Evolutionary conservation across 2,888 invertebrate genomes (phyloP), one percentile per base, ranked within the genome.

Genomic region (Lasiommata megera): DNA sequence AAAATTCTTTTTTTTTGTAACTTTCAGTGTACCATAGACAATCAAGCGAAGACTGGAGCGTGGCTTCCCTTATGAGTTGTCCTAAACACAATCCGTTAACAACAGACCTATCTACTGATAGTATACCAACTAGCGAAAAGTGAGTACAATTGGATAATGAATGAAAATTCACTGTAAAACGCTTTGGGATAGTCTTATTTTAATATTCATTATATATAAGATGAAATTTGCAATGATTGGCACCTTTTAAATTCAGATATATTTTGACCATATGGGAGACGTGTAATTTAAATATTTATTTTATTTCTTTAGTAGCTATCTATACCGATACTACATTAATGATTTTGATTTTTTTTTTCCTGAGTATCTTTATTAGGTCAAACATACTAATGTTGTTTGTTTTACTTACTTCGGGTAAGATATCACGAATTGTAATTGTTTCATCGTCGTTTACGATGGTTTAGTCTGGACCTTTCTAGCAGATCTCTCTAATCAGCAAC

Each of bases 41-140:
- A 66, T 60, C 82, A 0, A 86, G 85, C 50, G 92, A 94, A 67
- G 93, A 93, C 12, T 95, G 95, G 95, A 94, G 94, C 72, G 93
- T 95, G 37, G 93, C 94, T 72, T 94, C 95, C 53, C 92, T 95
- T 8, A 94, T 95, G 92, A 94, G 93, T 69, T 95, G 94, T 71
- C 94, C 94, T 0, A 94, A 94, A 73, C 92, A 92, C 73, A 92
- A 88, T 62, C 86, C 86, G 0, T 58, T 78, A 1, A 61, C 76
- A 0, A 74, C 76, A n/a, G 70, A 70, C 0, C 57, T 77, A 1
- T 67, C 78, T 1, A 76, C 82, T 0, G 90, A 89, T 70, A 85
- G 87, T 0, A 69, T 91, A 73, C 85, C 91, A 0, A 63, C 84
- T 0, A 90, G 86, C 62, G 91, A 91, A 65, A 91, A 91, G 91